Conservation (phyloP, 2,113 vertebrate species). For the Nibea albiflora region DNA sequence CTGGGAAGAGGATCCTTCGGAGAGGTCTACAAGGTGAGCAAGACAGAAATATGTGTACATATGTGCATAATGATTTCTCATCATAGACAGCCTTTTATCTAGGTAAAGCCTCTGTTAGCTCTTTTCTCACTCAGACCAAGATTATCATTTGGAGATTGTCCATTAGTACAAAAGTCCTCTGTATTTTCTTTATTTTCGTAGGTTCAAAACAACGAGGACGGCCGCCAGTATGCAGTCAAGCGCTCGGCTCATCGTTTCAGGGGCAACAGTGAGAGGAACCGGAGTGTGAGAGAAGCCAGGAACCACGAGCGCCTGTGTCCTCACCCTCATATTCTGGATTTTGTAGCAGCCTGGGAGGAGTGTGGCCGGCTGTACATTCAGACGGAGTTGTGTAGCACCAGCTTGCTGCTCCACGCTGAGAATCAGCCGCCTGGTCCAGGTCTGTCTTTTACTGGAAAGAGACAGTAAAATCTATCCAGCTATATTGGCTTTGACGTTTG, state of each 20-base stretch:
- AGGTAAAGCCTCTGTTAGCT: not conserved
- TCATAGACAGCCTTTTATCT: too few relatives aligned
- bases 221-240: constrained; percentile 89
- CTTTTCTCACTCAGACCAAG: not conserved
- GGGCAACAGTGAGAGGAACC: constrained; percentile 86
- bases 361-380: constrained; percentile 89
- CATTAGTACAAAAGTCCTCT: not conserved
- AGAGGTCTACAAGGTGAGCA: constrained; percentile 91
- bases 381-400: constrained; percentile 90
- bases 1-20: constrained; percentile 91
- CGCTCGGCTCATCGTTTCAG: constrained; percentile 89
- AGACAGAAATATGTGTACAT: not conserved
- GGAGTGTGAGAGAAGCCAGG: constrained; percentile 87
- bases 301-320: constrained; percentile 88
- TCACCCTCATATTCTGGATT: constrained; percentile 88
- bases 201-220: constrained; percentile 87
- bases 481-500: not conserved
- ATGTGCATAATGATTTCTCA: not conserved
- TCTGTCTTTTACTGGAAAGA: not conserved
- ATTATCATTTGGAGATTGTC: not conserved
- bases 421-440: constrained; percentile 79
- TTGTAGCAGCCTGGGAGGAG: constrained; percentile 92
- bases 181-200: constrained; percentile 51
- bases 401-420: constrained; percentile 87
- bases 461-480: not conserved